Evolutionary conservation across 2,888 invertebrate species (phyloP), one percentile per base, ranked within the genome.

Genomic region (Poecilus cupreus): DNA sequence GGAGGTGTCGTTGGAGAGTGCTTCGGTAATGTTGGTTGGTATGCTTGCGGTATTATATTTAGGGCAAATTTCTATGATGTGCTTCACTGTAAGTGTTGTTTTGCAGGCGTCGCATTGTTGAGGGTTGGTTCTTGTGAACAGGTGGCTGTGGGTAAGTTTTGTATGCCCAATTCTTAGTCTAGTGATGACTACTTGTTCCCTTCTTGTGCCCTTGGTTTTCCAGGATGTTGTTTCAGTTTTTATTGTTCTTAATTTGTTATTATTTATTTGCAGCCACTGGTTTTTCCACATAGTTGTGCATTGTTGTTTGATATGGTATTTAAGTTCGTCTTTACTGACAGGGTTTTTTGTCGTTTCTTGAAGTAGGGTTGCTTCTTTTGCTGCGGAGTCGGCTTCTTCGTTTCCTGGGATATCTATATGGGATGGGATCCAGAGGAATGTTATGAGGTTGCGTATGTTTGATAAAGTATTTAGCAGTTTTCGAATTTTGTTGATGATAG

Each of bases 141-240:
- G 37, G 39, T 57, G 57, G n/a, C 13, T 16, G 37, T 77, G 54
- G 32, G 76, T 57, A n/a, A 57, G 24, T 49, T 24, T 49, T n/a
- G 37, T 77, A 20, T 77, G 57, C 3, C 76, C 57, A 16, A 77
- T 57, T 32, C 54, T 13, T 49, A 77, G 13, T 49, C 39, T 46
- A 2, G 76, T 37, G 5, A 77, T 32, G 13, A 77, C 37, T 16
- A 32, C 20, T 77, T 57, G 76, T 18, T 77, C 76, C n/a, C 16
- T 10, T 24, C 32, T 49, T 16, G 75, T 75, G 5, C 22, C 24
- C 8, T 32, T 16, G 13, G 13, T 13, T 54, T 18, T 26, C 37
- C 68, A 68, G 10, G 68, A 13, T 13, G 4, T 32, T 18, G 10
- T 32, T 3, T 24, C 18, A 3, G 4, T 32, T 68, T 68, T 68